Percentiles rank a stretch among this genome's conserved stretches.
phyloP scores from a whole-genome alignment of 2,888 invertebrate species.

The Platycheirus rosarum region DNA sequence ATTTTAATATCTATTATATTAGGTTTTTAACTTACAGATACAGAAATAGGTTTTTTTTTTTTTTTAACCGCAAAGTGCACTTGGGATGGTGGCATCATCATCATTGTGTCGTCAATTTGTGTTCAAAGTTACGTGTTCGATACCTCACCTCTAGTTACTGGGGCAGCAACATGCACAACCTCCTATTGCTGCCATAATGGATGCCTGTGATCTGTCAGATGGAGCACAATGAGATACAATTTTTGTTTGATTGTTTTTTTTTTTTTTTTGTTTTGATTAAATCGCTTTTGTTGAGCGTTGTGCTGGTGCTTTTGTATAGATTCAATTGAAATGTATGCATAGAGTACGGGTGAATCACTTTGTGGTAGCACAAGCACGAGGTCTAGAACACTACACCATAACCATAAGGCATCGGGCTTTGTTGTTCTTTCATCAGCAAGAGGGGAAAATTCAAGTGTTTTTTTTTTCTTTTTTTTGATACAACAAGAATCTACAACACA shows the following conservation, averaged over 20 bases:
- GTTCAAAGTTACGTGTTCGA: neutral
- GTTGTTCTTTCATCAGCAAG: neutral
- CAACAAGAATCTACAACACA: neutral
- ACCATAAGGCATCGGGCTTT: neutral
- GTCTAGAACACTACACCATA: conserved; percentile 23
- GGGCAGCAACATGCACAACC: conserved; percentile 7
- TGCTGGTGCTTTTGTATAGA: conserved; percentile 30
- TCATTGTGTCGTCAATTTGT: conserved; percentile 6
- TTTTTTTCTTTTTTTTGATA: neutral
- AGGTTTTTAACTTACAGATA: conserved; percentile 14
- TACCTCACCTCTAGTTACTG: neutral
- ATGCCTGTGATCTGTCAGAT: conserved; percentile 61
- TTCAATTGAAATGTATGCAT: conserved; percentile 27
- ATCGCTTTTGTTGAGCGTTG: conserved; percentile 27
- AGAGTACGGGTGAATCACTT: conserved; percentile 13
- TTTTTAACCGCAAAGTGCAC: conserved; percentile 28
- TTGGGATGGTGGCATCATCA: conserved; percentile 17
- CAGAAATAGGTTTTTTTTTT: neutral
- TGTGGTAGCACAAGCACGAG: conserved; percentile 16
- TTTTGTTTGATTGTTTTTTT: conserved; percentile 61
- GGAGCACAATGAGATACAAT: conserved; percentile 67
- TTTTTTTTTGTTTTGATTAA: conserved; percentile 25
- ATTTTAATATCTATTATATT: conserved; percentile 55
- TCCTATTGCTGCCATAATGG: conserved; percentile 21
- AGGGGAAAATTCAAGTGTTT: neutral